A percentile compares a stretch with the other conserved stretches of the same genome.
Evolutionary conservation across 2,113 vertebrate species (phyloP).

Genomic region (Oreotragus oreotragus): DNA sequence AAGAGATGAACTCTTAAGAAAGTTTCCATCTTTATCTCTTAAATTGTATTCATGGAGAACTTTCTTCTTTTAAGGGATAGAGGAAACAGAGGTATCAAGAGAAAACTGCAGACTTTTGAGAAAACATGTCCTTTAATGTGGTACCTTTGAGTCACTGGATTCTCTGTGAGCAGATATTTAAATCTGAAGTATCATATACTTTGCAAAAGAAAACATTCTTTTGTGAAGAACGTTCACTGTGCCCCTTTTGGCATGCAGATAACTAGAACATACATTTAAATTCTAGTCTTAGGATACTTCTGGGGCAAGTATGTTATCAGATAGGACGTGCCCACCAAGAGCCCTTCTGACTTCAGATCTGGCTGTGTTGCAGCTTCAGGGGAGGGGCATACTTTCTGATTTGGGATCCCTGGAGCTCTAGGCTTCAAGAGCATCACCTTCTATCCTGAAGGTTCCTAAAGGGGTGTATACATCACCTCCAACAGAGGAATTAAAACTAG

Average conservation of each 20-base stretch:
- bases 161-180: not conserved
- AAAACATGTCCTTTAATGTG: not conserved
- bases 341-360: not conserved
- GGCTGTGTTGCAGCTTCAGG: not conserved
- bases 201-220: not conserved
- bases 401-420: not conserved
- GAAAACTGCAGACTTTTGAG: not conserved
- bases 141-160: not conserved
- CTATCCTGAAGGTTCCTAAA: not conserved
- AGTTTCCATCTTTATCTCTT: not conserved
- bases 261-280: not conserved
- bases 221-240: not conserved
- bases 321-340: fast-evolving
- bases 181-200: not conserved
- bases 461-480: not conserved
- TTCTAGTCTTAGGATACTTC: not conserved
- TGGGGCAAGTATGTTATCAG: not conserved
- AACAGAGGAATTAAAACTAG: not conserved
- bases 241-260: not conserved
- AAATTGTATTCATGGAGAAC: not conserved
- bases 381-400: not conserved
- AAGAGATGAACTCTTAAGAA: not conserved
- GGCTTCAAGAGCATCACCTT: not conserved
- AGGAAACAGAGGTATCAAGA: not conserved
- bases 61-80: not conserved